These are phyloP conservation scores for Struthidea cinerea DNA, from an alignment of 2,113 vertebrate species.

Conservation along the genomic window DNA sequence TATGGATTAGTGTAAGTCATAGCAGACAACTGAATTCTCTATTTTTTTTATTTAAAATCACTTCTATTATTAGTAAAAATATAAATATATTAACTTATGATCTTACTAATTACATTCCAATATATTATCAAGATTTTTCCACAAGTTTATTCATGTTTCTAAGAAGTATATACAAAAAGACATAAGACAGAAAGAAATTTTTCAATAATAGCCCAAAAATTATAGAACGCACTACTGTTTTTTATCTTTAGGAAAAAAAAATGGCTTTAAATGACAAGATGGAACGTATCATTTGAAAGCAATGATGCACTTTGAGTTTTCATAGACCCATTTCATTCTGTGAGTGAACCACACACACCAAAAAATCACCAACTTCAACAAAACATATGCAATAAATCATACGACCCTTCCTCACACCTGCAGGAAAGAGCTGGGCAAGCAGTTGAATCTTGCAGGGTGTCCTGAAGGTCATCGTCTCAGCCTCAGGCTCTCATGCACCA, in stretches of 20 bases:
- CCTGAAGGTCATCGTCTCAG: neutral
- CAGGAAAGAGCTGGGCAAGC: slow-evolving; percentile 5
- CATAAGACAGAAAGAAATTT: neutral
- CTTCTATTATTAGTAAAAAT: neutral
- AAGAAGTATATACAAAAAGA: neutral
- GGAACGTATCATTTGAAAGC: neutral
- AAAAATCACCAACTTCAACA: neutral
- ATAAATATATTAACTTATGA: neutral
- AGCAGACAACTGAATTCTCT: neutral
- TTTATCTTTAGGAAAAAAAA: neutral
- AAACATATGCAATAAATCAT: neutral
- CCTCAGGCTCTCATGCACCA: neutral
- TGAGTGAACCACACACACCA: neutral
- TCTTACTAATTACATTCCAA: neutral
- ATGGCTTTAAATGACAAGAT: neutral
- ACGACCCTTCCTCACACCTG: slow-evolving; percentile 20
- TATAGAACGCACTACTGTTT: neutral
- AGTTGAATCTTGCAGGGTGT: neutral
- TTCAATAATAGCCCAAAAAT: neutral
- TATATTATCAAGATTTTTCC: neutral
- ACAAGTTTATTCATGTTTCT: neutral
- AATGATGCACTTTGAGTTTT: neutral
- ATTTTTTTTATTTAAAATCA: neutral
- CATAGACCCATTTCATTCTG: neutral
- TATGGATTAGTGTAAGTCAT: neutral